Conservation (phyloP, 2,888 invertebrate genomes). For the Leucoptera coffeella region DNA sequence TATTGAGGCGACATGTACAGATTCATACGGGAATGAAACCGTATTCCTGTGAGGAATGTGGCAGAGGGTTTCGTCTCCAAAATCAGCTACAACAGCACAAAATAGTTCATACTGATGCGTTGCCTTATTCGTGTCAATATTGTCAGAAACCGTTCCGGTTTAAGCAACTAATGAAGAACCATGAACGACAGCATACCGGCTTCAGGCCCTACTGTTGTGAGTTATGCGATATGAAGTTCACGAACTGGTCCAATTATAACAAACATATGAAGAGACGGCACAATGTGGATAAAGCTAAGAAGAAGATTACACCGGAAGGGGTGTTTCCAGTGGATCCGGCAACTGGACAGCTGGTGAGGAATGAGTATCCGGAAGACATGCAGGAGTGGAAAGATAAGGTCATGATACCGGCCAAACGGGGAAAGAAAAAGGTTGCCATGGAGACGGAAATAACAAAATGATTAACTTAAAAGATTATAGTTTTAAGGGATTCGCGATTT, state of each 20-base stretch:
- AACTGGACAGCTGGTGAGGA: constrained; percentile 30
- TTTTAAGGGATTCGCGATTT: too few relatives aligned
- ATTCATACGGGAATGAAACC: constrained; percentile 40
- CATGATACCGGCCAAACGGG: constrained; percentile 34
- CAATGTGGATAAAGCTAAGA: constrained; percentile 42
- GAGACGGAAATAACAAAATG: constrained; percentile 3
- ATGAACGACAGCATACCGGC: constrained; percentile 65
- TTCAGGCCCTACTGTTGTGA: constrained; percentile 68
- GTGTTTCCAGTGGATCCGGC: constrained; percentile 36
- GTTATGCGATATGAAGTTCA: constrained; percentile 65
- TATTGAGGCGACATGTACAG: constrained; percentile 33
- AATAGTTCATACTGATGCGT: constrained; percentile 70
- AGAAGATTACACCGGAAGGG: constrained; percentile 50
- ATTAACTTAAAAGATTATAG: too few relatives aligned
- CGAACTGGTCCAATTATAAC: constrained; percentile 79
- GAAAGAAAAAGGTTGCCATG: constrained; percentile 13
- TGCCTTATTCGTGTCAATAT: constrained; percentile 71
- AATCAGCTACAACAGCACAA: constrained; percentile 69
- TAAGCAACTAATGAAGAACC: constrained; percentile 68
- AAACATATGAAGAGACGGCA: constrained; percentile 76
- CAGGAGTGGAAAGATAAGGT: constrained; percentile 40
- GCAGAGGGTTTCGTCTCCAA: constrained; percentile 51
- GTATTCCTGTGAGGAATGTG: constrained; percentile 37
- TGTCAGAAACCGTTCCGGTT: constrained; percentile 72
- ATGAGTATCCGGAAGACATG: constrained; percentile 19